These are phyloP conservation scores for Phortica variegata DNA, from an alignment of 1,140 invertebrate species.

Conservation along the genomic window DNA sequence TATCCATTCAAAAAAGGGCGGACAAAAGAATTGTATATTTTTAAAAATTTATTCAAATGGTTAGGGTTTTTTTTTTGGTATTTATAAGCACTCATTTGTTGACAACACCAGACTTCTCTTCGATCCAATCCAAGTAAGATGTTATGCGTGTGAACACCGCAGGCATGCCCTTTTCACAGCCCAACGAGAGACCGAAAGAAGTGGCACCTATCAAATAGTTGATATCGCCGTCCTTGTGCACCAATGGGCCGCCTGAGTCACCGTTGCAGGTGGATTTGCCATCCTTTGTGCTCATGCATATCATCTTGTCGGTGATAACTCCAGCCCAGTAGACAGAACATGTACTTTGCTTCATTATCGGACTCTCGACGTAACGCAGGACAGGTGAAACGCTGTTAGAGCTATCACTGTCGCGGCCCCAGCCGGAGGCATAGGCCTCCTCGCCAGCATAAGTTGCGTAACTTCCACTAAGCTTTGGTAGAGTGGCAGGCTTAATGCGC, in stretches of 20 bases:
- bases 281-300: slow-evolving; percentile 39
- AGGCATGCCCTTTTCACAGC: slow-evolving; percentile 58
- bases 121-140: slow-evolving; percentile 46
- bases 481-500: slow-evolving; percentile 42
- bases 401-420: slow-evolving; percentile 52
- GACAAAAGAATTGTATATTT: no score
- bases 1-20: no score
- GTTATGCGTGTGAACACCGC: slow-evolving; percentile 51
- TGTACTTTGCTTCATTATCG: slow-evolving; percentile 22
- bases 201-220: slow-evolving; percentile 55
- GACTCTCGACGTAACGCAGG: slow-evolving; percentile 33
- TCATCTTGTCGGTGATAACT: slow-evolving; percentile 23
- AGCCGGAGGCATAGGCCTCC: slow-evolving; percentile 51
- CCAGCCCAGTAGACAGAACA: slow-evolving; percentile 26
- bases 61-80: no score
- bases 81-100: slow-evolving; percentile 30
- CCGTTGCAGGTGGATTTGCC: slow-evolving; percentile 39
- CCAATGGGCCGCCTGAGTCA: slow-evolving; percentile 41
- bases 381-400: slow-evolving; percentile 20
- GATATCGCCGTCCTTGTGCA: slow-evolving; percentile 16
- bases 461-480: slow-evolving; percentile 37
- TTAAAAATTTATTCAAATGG: no score
- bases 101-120: slow-evolving; percentile 21
- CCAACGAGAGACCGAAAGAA: slow-evolving; percentile 58
- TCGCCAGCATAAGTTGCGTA: slow-evolving; percentile 44